A percentile compares a stretch with the other conserved stretches of the same genome.
These are phyloP conservation scores for Ganaspis brasiliensis DNA, from an alignment of 2,888 invertebrate genomes.

Conservation along the genomic window DNA sequence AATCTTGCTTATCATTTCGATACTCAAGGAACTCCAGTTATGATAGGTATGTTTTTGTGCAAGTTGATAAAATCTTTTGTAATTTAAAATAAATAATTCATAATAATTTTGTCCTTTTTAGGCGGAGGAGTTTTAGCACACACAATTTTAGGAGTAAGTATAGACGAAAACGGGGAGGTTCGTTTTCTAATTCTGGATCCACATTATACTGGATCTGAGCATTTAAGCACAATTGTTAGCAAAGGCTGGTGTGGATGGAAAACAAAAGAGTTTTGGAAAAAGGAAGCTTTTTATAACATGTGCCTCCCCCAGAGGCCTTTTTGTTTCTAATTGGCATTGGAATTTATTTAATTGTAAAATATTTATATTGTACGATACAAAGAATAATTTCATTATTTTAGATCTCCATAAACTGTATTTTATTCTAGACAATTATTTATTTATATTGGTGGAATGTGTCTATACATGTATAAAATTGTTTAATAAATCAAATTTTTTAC, in stretches of 20 bases:
- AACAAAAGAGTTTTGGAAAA: conserved; percentile 95
- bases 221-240: conserved; percentile 86
- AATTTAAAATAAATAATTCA: conserved; percentile 23
- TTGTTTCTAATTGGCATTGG: conserved; percentile 19
- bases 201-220: conserved; percentile 96
- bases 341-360: neutral
- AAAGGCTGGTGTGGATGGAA: conserved; percentile 99
- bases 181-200: conserved; percentile 98
- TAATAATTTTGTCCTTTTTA: conserved; percentile 72
- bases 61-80: conserved; percentile 30
- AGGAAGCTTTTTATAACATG: conserved; percentile 97
- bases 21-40: conserved; percentile 96
- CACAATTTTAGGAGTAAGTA: conserved; percentile 97
- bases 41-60: conserved; percentile 95
- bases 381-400: conserved; percentile 3
- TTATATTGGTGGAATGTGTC: conserved; percentile 23
- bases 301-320: conserved; percentile 92
- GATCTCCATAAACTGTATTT: neutral
- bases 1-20: conserved; percentile 95
- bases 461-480: conserved; percentile 36
- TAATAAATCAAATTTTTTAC: conserved; percentile 26
- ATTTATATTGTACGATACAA: conserved; percentile 12
- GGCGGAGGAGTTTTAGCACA: conserved; percentile 99
- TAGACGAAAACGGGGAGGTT: conserved; percentile 90
- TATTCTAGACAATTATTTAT: conserved; percentile 26